Evolutionary conservation across 2,888 invertebrate genomes (phyloP), one percentile per base, ranked within the genome.

Genomic region (Hermodice carunculata): DNA sequence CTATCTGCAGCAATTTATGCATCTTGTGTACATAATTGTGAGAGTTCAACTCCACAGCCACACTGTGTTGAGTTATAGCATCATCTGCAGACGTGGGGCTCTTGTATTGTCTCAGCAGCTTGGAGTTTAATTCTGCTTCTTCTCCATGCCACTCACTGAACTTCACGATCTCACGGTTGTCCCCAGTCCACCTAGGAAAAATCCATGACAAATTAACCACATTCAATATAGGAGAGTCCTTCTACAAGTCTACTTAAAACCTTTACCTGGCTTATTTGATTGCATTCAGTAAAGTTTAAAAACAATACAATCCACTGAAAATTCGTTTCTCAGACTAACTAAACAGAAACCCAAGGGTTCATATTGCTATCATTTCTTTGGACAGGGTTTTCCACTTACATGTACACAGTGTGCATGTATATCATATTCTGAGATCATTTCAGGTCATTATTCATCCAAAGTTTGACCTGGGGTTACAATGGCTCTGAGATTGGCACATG

Each of bases 11-110:
- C 29, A 85, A 66, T 29, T 78, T 76, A 66, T 83, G 82, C 83
- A 84, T 84, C 70, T 82, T 83, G 66, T 80, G 81, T 28, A 74
- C 66, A 59, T 85, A 85, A 73, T 84, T 85, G 70, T 84, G 79
- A 29, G 71, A 64, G 66, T 83, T 83, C 28, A 85, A 68, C 58
- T 76, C 78, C 4, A 73, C 75, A 2, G 68, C 57, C 17, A 83
- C 69, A 29, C 75, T 77, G 62, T 80, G 73, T 67, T 78, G 78
- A 3, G 79, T 83, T 26, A 83, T 72, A 14, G 81, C 77, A 31
- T 63, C 72, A 42, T 80, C 79, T 0, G 78, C 71, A 1, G 76
- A 73, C 0, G 68, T 59, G 3, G 82, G 80, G 49, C 75, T 73
- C 62, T 80, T 81, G 73, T 83, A 83, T 43, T 76, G 68, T 14